phyloP scores from a whole-genome alignment of 1,140 invertebrate species.

The Solenopsis invicta region DNA sequence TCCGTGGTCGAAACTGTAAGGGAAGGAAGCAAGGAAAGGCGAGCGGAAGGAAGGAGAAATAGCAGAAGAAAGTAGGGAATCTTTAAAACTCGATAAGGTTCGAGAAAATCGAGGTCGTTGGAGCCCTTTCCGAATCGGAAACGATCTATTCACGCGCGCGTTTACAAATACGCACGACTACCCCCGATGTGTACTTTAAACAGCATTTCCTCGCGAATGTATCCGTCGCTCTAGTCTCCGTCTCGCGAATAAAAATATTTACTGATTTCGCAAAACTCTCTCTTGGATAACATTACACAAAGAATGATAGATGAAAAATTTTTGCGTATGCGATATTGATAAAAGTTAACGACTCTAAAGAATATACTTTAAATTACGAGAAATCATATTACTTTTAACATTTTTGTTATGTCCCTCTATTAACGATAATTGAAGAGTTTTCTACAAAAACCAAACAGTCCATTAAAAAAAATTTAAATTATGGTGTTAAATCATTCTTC shows the following conservation, averaged over 20 bases:
- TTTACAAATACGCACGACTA: constrained; percentile 57
- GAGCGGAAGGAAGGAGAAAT: constrained; percentile 20
- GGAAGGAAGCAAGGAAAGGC: constrained; percentile 32
- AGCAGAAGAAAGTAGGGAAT: constrained; percentile 40
- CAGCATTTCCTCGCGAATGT: constrained; percentile 62
- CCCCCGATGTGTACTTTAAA: constrained; percentile 44
- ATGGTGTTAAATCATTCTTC: no score
- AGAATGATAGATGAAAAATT: neutral
- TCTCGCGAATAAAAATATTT: neutral
- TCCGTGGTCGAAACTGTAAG: constrained; percentile 53
- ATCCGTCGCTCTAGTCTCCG: constrained; percentile 9
- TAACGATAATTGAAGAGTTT: neutral
- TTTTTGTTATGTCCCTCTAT: neutral
- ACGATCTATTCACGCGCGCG: constrained; percentile 42
- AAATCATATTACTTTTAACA: neutral
- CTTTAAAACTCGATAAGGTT: constrained; percentile 72
- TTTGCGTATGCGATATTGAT: neutral
- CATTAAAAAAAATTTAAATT: no score
- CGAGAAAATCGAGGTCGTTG: constrained; percentile 30
- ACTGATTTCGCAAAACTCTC: constrained; percentile 2
- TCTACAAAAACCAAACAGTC: no score
- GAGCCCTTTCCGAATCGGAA: constrained; percentile 23
- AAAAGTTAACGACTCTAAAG: neutral
- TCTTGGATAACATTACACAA: neutral
- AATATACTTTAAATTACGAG: constrained; percentile 4